phyloP scores from a whole-genome alignment of 2,888 invertebrate genomes.

The Drosophila conformis region DNA sequence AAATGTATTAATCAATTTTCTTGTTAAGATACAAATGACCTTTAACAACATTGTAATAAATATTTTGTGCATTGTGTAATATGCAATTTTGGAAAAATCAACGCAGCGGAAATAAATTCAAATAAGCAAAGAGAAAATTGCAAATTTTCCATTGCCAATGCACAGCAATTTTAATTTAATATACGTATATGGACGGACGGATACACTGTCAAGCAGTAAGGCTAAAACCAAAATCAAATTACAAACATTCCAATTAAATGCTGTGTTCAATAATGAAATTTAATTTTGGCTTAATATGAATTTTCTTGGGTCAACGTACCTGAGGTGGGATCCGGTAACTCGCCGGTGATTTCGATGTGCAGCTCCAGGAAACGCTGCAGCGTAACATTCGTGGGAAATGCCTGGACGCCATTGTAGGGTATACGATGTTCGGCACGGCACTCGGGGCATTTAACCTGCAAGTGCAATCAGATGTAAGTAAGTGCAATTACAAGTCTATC shows the following conservation, averaged over 20 bases:
- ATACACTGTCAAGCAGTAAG: constrained; percentile 12
- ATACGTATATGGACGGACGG: constrained; percentile 1
- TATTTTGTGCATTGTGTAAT: constrained; percentile 14
- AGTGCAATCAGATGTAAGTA: constrained; percentile 31
- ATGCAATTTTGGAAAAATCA: constrained; percentile 17
- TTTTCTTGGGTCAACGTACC: constrained; percentile 82
- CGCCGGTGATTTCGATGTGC: constrained; percentile 96
- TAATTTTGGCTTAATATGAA: neutral
- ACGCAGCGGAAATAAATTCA: constrained; percentile 23
- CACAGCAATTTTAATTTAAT: constrained; percentile 45
- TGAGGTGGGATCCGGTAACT: constrained; percentile 95
- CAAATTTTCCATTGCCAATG: constrained; percentile 32
- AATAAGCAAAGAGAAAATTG: constrained; percentile 38
- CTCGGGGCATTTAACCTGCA: constrained; percentile 98
- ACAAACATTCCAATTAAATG: constrained; percentile 34
- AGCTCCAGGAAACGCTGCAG: constrained; percentile 97
- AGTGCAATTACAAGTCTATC: constrained; percentile 20
- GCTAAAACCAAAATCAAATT: constrained; percentile 13
- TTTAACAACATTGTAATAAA: constrained; percentile 30
- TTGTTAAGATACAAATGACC: constrained; percentile 11
- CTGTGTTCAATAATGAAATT: constrained; percentile 34
- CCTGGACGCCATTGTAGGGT: constrained; percentile 96
- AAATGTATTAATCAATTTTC: constrained; percentile 38
- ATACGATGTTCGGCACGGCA: constrained; percentile 98
- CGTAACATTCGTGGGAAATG: constrained; percentile 98